Base-by-base conservation (phyloP, 2,888 invertebrate species). In the Lordiphosa andalusiaca region DNA sequence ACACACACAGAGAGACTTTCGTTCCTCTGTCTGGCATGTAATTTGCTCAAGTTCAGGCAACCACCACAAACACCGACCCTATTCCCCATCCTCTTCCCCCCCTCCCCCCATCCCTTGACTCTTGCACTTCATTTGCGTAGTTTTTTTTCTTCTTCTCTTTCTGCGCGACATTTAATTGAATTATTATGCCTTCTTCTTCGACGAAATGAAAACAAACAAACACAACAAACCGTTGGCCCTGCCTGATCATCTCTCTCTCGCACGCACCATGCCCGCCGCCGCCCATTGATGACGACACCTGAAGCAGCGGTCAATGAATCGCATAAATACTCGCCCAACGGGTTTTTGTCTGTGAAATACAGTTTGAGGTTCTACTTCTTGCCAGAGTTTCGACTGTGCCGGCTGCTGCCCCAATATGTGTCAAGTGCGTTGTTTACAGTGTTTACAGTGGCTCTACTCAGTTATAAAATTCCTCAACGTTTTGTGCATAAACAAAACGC, bases 111-210 rank as follows among this genome's bases (percentile, higher is more conserved):
- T 42, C 38, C 19, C 53, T 47, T 58, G 59, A 48, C 47, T 53
- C 54, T 63, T 50, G 55, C 64, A 66, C 68, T 74, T 74, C 60
- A 67, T 73, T 69, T 77, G 61, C 46, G 57, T 75, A 49, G 58
- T 51, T 63, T 57, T 50, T 53, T 51, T 63, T 57, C 47, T 53
- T 60, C 41, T 48, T 51, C 59, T 54, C 53, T 55, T 2, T 40
- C 25, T 38, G 37, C 52, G 48, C 65, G 67, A 67, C 76, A 82
- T 80, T 83, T 80, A 77, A 77, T 77, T 83, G 49, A 77, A 77
- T 77, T 80, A 77, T 65, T 52, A 70, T 55, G 58, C 48, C 52
- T 53, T 46, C 53, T 53, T 49, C 56, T 52, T 38, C 54, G 40
- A 21, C 47, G 12, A 5, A 64, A 64, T 50, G 46, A 63, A 63